Base-by-base conservation (phyloP, 2,113 vertebrate genomes). In the Panthera leo region DNA sequence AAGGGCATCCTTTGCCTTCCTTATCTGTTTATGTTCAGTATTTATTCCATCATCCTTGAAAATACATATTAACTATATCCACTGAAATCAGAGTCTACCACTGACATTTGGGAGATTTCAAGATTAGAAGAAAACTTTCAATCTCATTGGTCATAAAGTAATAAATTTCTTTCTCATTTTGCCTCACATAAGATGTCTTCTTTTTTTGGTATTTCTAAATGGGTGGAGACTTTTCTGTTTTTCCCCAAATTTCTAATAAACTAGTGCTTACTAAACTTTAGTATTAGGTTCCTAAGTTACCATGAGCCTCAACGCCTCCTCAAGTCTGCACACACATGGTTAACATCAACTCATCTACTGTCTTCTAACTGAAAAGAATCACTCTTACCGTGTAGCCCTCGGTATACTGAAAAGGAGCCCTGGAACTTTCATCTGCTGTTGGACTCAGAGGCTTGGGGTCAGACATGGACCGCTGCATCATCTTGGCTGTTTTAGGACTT, bases 361-460 rank as follows among this genome's bases (percentile, higher is more conserved):
- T 67, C 95, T 97, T 96, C 97, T 96, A 67, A 91, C 84, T 95
- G 88, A 98, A 93, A 92, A n/a, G 92, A 98, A 95, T 93, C 87
- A 99, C 96, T 98, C 99, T 99, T 99, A 99, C 99, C 98, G 99
- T 99, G 98, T 99, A 99, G 98, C 99, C 99, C 96, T 99, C 99
- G 97, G 99, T 98, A 98, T 99, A 99, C 97, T 99, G 99, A 98
- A 99, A 99, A 98, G 99, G 99, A 97, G 99, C 98, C 98, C 99
- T 99, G 98, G 99, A 98, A 97, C 99, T 99, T 98, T 99, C 99
- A 92, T 99, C 99, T 97, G 99, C 99, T 94, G 99, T 99, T 78
- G 99, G 99, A 98, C 99, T 99, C 96, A 99, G 98, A 96, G 99
- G 99, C 98, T 99, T 99, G 89, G 99, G 99, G 98, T 99, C 99